Evolutionary conservation across 2,797 vertebrate genomes (phyloP).

Genomic region (Xenentodon cancila): DNA sequence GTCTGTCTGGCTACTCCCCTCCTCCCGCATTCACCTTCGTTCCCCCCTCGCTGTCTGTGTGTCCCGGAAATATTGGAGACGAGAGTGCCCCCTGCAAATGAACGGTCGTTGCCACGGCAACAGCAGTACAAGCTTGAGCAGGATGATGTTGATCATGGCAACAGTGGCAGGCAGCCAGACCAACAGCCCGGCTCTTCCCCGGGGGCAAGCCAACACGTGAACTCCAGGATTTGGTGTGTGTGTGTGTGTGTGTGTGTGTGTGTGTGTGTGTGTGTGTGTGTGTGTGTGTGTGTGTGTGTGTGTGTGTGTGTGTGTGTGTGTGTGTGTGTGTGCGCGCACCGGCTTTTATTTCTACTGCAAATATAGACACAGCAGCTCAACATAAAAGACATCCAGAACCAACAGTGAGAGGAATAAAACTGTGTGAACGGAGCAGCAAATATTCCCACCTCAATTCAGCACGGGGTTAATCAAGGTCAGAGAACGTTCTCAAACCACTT

Average conservation of each 20-base stretch:
- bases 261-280: too few relatives aligned
- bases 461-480: too few relatives aligned
- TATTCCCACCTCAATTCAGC: neutral
- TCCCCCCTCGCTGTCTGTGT: slow-evolving; percentile 15
- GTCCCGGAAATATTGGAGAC: slow-evolving; percentile 53
- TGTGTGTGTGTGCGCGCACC: too few relatives aligned
- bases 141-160: slow-evolving; percentile 61
- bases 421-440: neutral
- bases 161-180: slow-evolving; percentile 62
- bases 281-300: too few relatives aligned
- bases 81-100: slow-evolving; percentile 52
- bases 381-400: neutral
- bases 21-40: slow-evolving; percentile 21
- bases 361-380: neutral
- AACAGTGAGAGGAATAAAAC: neutral
- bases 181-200: slow-evolving; percentile 58
- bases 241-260: too few relatives aligned
- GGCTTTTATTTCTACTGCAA: neutral
- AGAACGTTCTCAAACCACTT: too few relatives aligned
- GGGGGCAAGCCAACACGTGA: slow-evolving; percentile 4
- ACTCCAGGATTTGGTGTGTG: neutral
- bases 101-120: slow-evolving; percentile 67
- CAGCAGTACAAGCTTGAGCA: slow-evolving; percentile 30
- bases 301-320: too few relatives aligned
- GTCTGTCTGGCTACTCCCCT: slow-evolving; percentile 2